Evolutionary conservation across 1,140 invertebrate genomes (phyloP).

Genomic region (Heterodera carotae): DNA sequence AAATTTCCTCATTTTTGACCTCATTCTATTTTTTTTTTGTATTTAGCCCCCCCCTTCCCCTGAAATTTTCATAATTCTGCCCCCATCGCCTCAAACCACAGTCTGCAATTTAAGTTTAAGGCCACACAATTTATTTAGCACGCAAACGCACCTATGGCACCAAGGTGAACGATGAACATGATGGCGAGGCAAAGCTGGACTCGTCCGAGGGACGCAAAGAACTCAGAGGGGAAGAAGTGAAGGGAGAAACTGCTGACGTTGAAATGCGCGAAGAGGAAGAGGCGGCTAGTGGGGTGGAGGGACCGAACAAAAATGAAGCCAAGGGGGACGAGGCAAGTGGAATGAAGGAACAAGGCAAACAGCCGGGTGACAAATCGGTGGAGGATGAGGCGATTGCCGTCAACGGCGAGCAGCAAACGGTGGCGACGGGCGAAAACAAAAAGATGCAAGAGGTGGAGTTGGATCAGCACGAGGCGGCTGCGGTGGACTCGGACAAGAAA

Average conservation of each 20-base stretch:
- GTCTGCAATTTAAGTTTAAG: no score
- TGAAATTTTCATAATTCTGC: no score
- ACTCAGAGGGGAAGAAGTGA: neutral
- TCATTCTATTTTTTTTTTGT: no score
- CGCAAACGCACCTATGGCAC: constrained; percentile 23
- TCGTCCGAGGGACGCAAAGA: neutral
- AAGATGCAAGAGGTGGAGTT: no score
- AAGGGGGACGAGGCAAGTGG: neutral
- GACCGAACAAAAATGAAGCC: neutral
- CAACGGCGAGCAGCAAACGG: neutral
- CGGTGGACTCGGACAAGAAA: neutral
- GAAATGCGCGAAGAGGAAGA: neutral
- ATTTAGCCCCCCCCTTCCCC: no score
- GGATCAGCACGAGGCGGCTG: no score
- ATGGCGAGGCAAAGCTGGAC: constrained; percentile 11
- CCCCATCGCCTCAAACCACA: no score
- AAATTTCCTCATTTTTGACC: no score
- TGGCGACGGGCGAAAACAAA: neutral
- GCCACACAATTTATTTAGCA: neutral
- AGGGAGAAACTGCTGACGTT: neutral
- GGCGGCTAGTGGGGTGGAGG: neutral
- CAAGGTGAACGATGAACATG: constrained; percentile 6
- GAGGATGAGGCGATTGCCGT: neutral
- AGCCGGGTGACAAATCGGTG: neutral
- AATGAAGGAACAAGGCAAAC: neutral